A percentile compares a stretch with the other conserved stretches of the same genome.
Conservation (phyloP, 2,113 vertebrate species). For the Mellivora capensis region DNA sequence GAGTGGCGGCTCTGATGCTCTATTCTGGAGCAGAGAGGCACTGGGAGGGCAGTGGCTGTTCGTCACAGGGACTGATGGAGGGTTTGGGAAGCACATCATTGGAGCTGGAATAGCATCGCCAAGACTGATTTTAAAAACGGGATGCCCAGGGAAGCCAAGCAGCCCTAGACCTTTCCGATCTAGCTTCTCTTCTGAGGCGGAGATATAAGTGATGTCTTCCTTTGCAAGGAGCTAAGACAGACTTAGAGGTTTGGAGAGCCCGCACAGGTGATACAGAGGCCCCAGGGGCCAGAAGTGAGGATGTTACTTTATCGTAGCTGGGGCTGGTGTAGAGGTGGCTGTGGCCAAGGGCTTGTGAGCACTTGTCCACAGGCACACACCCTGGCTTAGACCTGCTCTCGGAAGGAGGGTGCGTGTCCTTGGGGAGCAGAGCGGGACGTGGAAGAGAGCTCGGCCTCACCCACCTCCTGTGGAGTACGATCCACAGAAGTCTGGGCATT, state of each 20-base stretch:
- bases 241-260: neutral
- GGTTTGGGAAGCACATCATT: neutral
- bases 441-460: neutral
- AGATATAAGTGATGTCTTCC: neutral
- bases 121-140: neutral
- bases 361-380: neutral
- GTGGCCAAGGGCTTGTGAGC: neutral
- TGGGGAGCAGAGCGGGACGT: neutral
- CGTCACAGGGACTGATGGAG: neutral
- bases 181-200: neutral
- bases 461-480: neutral
- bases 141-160: neutral
- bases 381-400: neutral
- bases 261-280: neutral
- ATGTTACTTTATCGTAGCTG: neutral
- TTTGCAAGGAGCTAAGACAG: neutral
- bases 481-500: neutral
- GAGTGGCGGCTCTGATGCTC: neutral
- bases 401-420: neutral
- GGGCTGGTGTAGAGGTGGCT: neutral
- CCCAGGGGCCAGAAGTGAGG: neutral
- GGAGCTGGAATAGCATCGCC: neutral
- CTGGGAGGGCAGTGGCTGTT: neutral
- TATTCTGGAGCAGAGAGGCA: neutral
- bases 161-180: neutral